Base-by-base conservation (phyloP, 2,888 invertebrate species). In the Ceriagrion tenellum region DNA sequence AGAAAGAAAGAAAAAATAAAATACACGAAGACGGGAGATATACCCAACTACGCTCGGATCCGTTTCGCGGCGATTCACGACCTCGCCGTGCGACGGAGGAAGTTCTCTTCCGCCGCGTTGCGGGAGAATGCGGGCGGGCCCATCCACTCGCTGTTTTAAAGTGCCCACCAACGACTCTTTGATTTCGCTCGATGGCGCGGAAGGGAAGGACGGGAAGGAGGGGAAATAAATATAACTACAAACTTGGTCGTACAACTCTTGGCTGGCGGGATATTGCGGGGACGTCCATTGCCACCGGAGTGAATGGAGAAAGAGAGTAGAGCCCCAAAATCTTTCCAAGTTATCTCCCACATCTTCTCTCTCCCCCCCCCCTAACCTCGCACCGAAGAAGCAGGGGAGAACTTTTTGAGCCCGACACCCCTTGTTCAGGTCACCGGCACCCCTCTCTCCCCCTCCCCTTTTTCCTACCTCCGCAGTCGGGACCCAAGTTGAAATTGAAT, bases 151-250 rank as follows among this genome's bases (percentile, higher is more conserved):
- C 30, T 81, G 30, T 81, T 81, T 81, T 16, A 81, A 81, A 81
- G 81, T 81, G 81, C 81, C 81, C 26, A 81, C 26, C 69, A 26
- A 69, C 81, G 81, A 81, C 81, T 35, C 81, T 81, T 81, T 81
- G 81, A 81, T 81, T 81, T 81, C 81, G 35, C 30, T 81, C 81
- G 81, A 81, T 81, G 81, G 81, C 35, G 35, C 81, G 81, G 81
- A 81, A 81, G 81, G 81, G 3, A 81, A 35, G 35, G 35, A 18
- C 6, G 30, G 35, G 13, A 20, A 8, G 74, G 30, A n/a, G 18
- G 81, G 30, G 12, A 30, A 81, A 81, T 35, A 81, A 81, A 81
- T 30, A 81, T 35, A 35, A 35, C 30, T 30, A 81, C 81, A 81
- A 81, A 81, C 81, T 81, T 81, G 26, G 30, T 30, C 81, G 81